Percentiles rank a stretch among this genome's conserved stretches.
These are phyloP conservation scores for Melikaiella ostensackeni DNA, from an alignment of 2,888 invertebrate species.

Conservation along the genomic window DNA sequence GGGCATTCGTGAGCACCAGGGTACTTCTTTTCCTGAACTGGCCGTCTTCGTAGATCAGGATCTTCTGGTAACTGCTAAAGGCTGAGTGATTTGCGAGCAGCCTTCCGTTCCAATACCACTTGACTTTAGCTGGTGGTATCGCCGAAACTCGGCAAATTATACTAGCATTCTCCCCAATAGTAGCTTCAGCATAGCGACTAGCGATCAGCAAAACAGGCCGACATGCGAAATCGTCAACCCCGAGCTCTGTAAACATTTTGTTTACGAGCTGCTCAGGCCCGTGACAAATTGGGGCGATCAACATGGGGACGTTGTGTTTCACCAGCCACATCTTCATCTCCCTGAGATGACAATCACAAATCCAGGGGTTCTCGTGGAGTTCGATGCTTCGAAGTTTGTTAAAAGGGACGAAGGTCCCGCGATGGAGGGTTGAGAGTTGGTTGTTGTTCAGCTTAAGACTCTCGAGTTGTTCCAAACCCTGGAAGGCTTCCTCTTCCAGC, in stretches of 20 bases:
- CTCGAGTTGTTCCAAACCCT: slow-evolving; percentile 86
- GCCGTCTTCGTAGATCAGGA: slow-evolving; percentile 87
- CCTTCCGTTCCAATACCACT: slow-evolving; percentile 93
- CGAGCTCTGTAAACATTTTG: slow-evolving; percentile 86
- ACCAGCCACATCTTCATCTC: slow-evolving; percentile 90
- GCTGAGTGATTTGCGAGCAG: slow-evolving; percentile 87
- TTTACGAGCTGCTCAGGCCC: slow-evolving; percentile 85
- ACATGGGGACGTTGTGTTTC: slow-evolving; percentile 86
- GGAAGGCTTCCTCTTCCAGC: slow-evolving; percentile 88
- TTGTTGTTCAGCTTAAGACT: slow-evolving; percentile 90
- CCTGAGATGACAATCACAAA: slow-evolving; percentile 90
- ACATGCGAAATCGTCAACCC: slow-evolving; percentile 91
- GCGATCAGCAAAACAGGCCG: slow-evolving; percentile 88
- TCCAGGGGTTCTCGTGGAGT: slow-evolving; percentile 92
- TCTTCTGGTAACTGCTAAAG: slow-evolving; percentile 88
- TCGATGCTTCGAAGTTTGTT: slow-evolving; percentile 88
- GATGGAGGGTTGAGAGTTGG: slow-evolving; percentile 85
- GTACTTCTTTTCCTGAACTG: slow-evolving; percentile 87
- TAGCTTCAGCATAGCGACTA: slow-evolving; percentile 87
- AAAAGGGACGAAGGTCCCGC: slow-evolving; percentile 86
- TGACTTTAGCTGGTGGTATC: slow-evolving; percentile 87
- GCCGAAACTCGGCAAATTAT: slow-evolving; percentile 90
- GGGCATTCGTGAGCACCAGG: slow-evolving; percentile 88
- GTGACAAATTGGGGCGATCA: slow-evolving; percentile 88
- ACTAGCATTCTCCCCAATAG: slow-evolving; percentile 91